Conservation (phyloP, 35 echinoderm and acorn worm genomes). For the Ophioderma brevispina region DNA sequence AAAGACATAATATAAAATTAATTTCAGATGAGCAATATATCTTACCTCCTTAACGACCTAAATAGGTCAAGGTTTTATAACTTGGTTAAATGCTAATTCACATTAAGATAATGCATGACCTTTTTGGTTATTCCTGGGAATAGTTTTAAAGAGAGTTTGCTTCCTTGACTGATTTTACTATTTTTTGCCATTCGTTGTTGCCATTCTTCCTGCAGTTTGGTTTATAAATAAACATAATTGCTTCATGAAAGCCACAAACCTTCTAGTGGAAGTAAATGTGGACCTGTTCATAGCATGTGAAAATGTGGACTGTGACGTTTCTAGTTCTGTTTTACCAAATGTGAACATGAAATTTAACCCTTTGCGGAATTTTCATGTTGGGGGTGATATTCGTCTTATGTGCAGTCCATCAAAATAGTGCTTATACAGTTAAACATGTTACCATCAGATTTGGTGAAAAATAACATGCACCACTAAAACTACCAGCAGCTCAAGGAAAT, state of each 20-base stretch:
- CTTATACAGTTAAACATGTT: neutral
- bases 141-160: no score
- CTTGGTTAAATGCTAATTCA: neutral
- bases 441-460: no score
- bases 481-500: neutral
- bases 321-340: neutral
- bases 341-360: neutral
- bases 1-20: no score
- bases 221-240: no score
- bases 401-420: neutral
- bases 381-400: neutral
- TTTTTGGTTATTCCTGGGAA: neutral
- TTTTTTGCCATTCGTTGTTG: no score
- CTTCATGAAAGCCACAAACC: neutral
- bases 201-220: no score
- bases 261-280: neutral
- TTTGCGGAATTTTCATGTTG: neutral
- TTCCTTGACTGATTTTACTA: no score
- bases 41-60: no score
- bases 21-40: no score
- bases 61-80: no score
- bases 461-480: neutral
- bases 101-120: neutral
- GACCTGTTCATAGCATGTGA: neutral
- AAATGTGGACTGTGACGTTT: neutral